phyloP scores from a whole-genome alignment of 2,797 vertebrate genomes.

The Scarus forsteni region DNA sequence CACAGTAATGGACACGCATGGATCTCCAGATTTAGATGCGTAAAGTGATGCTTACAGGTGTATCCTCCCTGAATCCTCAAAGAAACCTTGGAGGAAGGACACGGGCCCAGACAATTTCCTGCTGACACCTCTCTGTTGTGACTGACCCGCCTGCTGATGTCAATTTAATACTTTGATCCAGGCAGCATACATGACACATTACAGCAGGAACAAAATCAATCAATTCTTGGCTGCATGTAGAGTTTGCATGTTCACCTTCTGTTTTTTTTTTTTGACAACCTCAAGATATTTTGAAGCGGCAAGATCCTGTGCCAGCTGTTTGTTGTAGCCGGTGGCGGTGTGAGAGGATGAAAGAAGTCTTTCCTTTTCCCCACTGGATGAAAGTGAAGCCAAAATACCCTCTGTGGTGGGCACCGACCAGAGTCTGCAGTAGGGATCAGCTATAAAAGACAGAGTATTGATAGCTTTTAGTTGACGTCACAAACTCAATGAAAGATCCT shows the following conservation, averaged over 20 bases:
- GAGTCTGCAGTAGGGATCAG: no score
- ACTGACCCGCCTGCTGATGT: constrained; percentile 4
- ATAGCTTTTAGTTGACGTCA: no score
- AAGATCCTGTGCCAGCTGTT: not conserved
- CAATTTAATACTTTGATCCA: constrained; percentile 3
- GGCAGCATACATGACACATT: not conserved
- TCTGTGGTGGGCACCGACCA: no score
- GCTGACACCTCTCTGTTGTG: constrained; percentile 5
- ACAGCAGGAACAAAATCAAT: constrained; percentile 2
- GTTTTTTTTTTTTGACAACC: constrained; percentile 6
- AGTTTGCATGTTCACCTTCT: constrained; percentile 2
- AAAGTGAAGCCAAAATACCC: not conserved
- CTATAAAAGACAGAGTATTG: no score
- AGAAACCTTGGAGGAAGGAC: constrained; percentile 22
- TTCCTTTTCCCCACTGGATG: no score
- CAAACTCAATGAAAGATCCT: no score
- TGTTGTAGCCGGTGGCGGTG: not conserved
- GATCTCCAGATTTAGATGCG: constrained; percentile 53
- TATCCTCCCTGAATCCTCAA: not conserved
- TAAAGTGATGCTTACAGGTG: constrained; percentile 44
- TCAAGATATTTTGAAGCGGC: not conserved
- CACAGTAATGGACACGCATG: constrained; percentile 46
- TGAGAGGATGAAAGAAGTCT: no score
- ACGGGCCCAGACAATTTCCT: constrained; percentile 1
- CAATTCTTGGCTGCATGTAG: not conserved